These are phyloP conservation scores for Alethe castanea DNA, from an alignment of 2,113 vertebrate genomes.

Conservation along the genomic window DNA sequence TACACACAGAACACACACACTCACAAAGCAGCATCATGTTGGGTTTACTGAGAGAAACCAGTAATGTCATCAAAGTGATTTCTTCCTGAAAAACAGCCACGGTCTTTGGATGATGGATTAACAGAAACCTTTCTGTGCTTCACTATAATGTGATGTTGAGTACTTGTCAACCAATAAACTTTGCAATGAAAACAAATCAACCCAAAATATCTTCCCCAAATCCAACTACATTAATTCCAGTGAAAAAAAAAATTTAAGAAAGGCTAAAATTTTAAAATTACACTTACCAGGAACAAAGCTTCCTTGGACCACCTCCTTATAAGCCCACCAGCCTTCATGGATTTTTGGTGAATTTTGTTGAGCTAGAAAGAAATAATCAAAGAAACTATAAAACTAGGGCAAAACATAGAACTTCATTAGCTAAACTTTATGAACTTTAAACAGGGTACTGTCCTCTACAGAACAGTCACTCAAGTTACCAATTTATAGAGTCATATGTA, in stretches of 20 bases:
- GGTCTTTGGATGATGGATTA: background rate
- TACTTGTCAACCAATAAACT: background rate
- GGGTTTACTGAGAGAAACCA: background rate
- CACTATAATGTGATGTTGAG: background rate
- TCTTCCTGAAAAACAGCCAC: background rate
- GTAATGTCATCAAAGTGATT: background rate
- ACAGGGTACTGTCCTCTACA: background rate
- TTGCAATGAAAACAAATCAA: background rate
- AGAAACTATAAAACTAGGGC: background rate
- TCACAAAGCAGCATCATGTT: background rate
- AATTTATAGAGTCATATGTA: background rate
- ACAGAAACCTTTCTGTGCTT: background rate
- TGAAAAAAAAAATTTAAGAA: background rate
- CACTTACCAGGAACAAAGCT: slow-evolving; percentile 98
- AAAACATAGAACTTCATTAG: background rate
- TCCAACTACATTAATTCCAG: background rate
- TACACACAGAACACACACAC: background rate
- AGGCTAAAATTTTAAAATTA: background rate
- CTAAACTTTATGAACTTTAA: background rate
- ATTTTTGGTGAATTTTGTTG: slow-evolving; percentile 96
- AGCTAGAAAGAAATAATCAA: slow-evolving; percentile 76
- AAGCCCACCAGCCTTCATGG: slow-evolving; percentile 99
- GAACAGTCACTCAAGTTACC: background rate
- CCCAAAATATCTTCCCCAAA: background rate
- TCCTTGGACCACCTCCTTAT: slow-evolving; percentile 98